Conservation (phyloP, 2,888 invertebrate genomes). For the Petrophora chlorosata region DNA sequence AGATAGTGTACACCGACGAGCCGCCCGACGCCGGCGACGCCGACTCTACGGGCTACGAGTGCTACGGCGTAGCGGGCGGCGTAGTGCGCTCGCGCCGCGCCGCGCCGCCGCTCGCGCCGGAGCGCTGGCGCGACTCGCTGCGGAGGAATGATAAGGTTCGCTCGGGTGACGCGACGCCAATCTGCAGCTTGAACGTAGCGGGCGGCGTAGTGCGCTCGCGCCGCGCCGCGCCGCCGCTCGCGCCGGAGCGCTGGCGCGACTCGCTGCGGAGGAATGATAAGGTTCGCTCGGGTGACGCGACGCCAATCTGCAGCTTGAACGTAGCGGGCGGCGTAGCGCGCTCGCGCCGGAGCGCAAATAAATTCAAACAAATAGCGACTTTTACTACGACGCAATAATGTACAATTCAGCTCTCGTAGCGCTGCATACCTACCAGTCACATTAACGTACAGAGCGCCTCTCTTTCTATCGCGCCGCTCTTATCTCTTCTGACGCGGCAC, state of each 20-base stretch:
- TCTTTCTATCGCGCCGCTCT: no score
- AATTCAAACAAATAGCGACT: no score
- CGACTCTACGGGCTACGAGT: constrained; percentile 17
- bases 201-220: constrained; percentile 29
- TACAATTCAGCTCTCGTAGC: no score
- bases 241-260: constrained; percentile 46
- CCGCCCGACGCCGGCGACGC: constrained; percentile 8
- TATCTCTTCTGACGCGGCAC: no score
- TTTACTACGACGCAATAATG: no score
- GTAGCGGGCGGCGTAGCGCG: constrained; percentile 34
- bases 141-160: constrained; percentile 34
- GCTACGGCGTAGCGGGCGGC: constrained; percentile 33
- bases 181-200: constrained; percentile 29
- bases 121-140: constrained; percentile 34
- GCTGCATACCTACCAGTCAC: no score
- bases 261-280: constrained; percentile 33
- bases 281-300: no score
- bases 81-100: constrained; percentile 11
- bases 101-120: constrained; percentile 43
- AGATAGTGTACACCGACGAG: constrained; percentile 61
- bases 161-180: no score
- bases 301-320: no score
- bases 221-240: constrained; percentile 16
- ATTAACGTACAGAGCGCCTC: no score
- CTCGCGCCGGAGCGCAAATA: constrained; percentile 45